Evolutionary conservation across 2,113 vertebrate species (phyloP), one percentile per base, ranked within the genome.

Genomic region (Smithornis capensis): DNA sequence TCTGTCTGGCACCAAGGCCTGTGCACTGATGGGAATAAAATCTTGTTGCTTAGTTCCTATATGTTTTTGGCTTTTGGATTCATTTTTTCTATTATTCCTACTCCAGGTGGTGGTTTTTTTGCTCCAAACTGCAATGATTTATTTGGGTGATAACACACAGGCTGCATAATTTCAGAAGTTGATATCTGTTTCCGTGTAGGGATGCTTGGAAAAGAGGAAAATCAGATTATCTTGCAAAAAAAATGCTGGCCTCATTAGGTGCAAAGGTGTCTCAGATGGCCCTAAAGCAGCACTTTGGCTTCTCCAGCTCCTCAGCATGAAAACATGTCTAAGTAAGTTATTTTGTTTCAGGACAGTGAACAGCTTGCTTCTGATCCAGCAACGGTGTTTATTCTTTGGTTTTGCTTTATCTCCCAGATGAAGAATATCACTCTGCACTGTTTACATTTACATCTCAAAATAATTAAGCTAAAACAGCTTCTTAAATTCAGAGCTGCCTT

Each of bases 401-500:
- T 94, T 90, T 90, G 64, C 3, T 87, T 95, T 91, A 86, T 89
- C 89, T 94, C 68, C 69, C 74, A 75, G 85, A 60, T 78, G 92
- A 79, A 87, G 68, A 79, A 81, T 92, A 90, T 91, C 95, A 93
- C 59, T 96, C 74, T 94, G 52, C 40, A 31, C 83, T 89, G 89
- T 96, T 95, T 93, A 82, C 88, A 82, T 94, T 92, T 89, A 52
- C 85, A 90, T 94, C 89, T 96, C 89, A 85, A 92, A 96, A 93
- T 85, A 94, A 95, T 95, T 95, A 90, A 91, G 57, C 52, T 92
- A 55, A 91, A 95, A 84, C 75, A 75, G 68, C 56, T 96, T 93
- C 73, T 7, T 75, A 84, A 79, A 37, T 49, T 76, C 53, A 57
- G 59, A 94, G 80, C 64, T 92, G 89, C 50, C 92, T 87, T 96